Evolutionary conservation across 2,888 invertebrate genomes (phyloP).

Genomic region (Drosophila lacicola): DNA sequence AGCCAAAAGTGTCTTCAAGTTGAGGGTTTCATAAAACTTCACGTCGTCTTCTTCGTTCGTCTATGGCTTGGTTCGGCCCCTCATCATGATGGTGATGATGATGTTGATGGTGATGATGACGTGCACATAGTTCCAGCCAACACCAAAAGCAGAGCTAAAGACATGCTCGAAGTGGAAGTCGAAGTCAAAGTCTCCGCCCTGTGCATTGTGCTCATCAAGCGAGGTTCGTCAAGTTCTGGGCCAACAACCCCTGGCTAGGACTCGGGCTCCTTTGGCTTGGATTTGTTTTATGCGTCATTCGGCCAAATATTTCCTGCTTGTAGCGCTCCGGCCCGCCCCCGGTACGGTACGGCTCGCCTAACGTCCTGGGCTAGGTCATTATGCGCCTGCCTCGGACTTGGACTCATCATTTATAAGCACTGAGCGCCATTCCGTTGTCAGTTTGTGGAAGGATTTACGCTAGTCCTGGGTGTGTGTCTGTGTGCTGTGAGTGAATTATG

Average conservation of each 20-base stretch:
- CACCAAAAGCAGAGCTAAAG: neutral
- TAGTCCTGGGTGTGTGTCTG: slow-evolving; percentile 53
- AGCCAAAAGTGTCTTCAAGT: slow-evolving; percentile 61
- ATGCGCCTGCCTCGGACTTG: slow-evolving; percentile 63
- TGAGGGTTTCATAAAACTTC: slow-evolving; percentile 65
- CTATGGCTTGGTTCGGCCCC: slow-evolving; percentile 31
- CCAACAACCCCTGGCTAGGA: slow-evolving; percentile 57
- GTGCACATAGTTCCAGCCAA: slow-evolving; percentile 40
- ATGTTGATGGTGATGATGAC: slow-evolving; percentile 39
- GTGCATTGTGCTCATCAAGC: slow-evolving; percentile 45
- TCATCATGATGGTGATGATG: slow-evolving; percentile 19
- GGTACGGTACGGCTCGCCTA: slow-evolving; percentile 12
- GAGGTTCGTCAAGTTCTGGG: slow-evolving; percentile 66
- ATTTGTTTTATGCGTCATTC: slow-evolving; percentile 76
- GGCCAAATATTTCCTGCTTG: slow-evolving; percentile 70
- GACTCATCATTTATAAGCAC: slow-evolving; percentile 79
- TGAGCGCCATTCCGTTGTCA: slow-evolving; percentile 75
- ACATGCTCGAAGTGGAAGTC: neutral
- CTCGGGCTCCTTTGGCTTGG: slow-evolving; percentile 49
- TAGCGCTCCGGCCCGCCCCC: slow-evolving; percentile 2
- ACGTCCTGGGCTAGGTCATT: slow-evolving; percentile 68
- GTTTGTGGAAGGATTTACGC: slow-evolving; percentile 76
- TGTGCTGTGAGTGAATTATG: slow-evolving; percentile 79
- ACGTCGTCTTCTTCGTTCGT: slow-evolving; percentile 63
- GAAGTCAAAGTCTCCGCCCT: slow-evolving; percentile 25